Conservation (phyloP, 2,113 vertebrate genomes). For the Serranochromis macrocephalus region DNA sequence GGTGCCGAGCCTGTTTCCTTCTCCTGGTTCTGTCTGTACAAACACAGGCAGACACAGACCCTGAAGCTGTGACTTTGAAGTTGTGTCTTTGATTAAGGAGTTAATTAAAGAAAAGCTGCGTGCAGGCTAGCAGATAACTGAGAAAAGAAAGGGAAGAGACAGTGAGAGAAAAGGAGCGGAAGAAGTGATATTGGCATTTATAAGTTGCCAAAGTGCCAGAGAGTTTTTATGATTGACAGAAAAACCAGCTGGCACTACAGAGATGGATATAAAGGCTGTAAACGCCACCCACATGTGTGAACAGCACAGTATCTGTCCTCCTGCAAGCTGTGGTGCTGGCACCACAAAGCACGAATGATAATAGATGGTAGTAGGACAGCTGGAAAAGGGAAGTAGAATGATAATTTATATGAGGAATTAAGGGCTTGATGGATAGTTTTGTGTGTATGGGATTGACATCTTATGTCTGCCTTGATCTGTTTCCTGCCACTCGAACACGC, state of each 20-base stretch:
- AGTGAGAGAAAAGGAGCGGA: background rate
- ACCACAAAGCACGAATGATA: background rate
- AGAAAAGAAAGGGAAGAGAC: background rate
- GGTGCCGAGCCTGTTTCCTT: background rate
- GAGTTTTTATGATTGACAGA: conserved; percentile 17
- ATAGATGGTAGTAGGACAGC: background rate
- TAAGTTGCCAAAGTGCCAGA: background rate
- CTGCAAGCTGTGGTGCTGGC: background rate
- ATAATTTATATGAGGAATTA: conserved; percentile 31
- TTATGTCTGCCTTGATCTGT: background rate
- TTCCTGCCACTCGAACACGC: background rate
- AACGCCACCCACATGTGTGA: conserved; percentile 9
- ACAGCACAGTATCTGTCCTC: background rate
- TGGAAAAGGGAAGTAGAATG: background rate
- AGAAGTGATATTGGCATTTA: conserved; percentile 10
- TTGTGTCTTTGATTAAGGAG: conserved; percentile 50
- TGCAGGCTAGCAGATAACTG: conserved; percentile 20
- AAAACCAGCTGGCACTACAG: background rate
- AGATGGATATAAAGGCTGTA: background rate
- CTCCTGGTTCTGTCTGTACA: background rate
- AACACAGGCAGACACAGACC: background rate
- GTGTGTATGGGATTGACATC: background rate
- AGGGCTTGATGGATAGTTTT: background rate
- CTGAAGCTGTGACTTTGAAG: conserved; percentile 51
- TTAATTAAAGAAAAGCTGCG: conserved; percentile 47